Conservation (phyloP, 2,888 invertebrate genomes). For the Geotrupes spiniger region DNA sequence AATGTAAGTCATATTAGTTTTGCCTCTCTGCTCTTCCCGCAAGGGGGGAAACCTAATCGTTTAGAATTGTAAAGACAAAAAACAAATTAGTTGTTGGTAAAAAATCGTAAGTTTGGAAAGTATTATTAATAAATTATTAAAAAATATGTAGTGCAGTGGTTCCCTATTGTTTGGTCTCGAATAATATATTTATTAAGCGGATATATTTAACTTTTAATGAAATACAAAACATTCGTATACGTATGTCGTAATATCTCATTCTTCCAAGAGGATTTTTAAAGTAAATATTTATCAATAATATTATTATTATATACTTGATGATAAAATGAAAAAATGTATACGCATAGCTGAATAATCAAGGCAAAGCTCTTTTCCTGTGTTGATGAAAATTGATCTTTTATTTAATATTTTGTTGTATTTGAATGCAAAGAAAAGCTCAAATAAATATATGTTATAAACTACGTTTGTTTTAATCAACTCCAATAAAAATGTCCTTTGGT, state of each 20-base stretch:
- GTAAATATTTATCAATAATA: conserved; percentile 52
- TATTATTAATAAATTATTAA: conserved; percentile 28
- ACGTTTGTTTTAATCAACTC: conserved; percentile 28
- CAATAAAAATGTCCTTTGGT: no score
- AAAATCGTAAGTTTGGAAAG: conserved; percentile 30
- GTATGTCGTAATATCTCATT: conserved; percentile 66
- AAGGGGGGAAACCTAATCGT: conserved; percentile 19
- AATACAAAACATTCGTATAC: conserved; percentile 69
- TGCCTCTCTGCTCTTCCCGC: conserved; percentile 10
- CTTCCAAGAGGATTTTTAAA: conserved; percentile 56
- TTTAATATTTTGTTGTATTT: conserved; percentile 84
- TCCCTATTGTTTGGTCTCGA: conserved; percentile 32
- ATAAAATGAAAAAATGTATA: conserved; percentile 67
- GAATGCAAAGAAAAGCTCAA: conserved; percentile 83
- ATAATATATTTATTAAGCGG: conserved; percentile 30
- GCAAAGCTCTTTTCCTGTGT: conserved; percentile 71
- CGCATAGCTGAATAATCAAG: conserved; percentile 63
- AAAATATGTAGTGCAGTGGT: conserved; percentile 32
- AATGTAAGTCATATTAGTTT: conserved; percentile 17
- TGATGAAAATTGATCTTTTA: conserved; percentile 64
- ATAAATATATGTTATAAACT: conserved; percentile 84
- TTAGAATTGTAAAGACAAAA: conserved; percentile 24
- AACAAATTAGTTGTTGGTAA: conserved; percentile 39
- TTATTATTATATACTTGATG: conserved; percentile 58
- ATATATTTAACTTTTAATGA: conserved; percentile 35